phyloP scores from a whole-genome alignment of 2,888 invertebrate genomes.

The Chouioia cunea region DNA sequence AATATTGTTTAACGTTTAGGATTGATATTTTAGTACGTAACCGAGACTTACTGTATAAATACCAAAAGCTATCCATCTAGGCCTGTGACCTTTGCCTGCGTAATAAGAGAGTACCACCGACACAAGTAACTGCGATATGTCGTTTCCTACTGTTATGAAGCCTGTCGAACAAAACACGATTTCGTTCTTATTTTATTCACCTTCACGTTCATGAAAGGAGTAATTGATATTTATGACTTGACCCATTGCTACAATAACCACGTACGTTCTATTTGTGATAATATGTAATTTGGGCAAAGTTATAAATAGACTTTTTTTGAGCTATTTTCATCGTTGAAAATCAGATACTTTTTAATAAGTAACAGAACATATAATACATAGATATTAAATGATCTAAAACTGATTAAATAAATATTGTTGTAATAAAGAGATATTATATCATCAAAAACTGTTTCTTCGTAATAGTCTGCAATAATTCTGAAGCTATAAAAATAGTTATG shows the following conservation, averaged over 20 bases:
- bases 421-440: too few relatives aligned
- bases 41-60: conserved; percentile 66
- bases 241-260: too few relatives aligned
- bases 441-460: not conserved
- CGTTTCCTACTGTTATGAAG: conserved; percentile 80
- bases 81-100: conserved; percentile 79
- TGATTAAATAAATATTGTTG: not conserved
- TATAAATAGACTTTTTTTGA: not conserved
- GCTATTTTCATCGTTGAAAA: too few relatives aligned
- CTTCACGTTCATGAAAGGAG: not conserved
- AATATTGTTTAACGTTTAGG: not conserved
- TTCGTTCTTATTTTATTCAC: not conserved
- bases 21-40: not conserved
- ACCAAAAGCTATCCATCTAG: conserved; percentile 79
- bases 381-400: too few relatives aligned
- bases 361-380: not conserved
- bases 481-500: not conserved
- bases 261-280: not conserved
- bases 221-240: not conserved
- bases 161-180: conserved; percentile 65
- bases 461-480: not conserved
- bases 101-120: conserved; percentile 78
- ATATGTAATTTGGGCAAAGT: not conserved
- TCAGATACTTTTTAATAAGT: too few relatives aligned
- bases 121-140: conserved; percentile 78